These are phyloP conservation scores for Monopis laevigella DNA, from an alignment of 2,888 invertebrate species.

Conservation along the genomic window DNA sequence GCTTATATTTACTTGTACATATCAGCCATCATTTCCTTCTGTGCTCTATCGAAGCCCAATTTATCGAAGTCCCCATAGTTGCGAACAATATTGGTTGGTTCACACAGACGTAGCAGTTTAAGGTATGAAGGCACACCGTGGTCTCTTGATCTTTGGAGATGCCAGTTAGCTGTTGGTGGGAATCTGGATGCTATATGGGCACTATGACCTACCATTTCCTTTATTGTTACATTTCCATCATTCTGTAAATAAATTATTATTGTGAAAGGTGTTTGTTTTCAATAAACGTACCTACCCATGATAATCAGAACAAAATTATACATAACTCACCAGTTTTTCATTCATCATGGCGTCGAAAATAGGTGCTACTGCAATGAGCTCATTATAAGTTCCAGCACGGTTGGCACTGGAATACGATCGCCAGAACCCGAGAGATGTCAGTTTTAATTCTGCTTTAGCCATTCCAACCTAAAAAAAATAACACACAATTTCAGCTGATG, in stretches of 20 bases:
- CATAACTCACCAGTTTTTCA: conserved; percentile 66
- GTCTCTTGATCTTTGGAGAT: conserved; percentile 71
- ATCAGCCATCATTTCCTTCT: conserved; percentile 71
- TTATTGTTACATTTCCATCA: conserved; percentile 41
- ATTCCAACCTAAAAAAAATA: conserved; percentile 67
- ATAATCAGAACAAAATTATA: background rate
- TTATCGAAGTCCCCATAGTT: conserved; percentile 68
- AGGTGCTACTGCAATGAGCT: conserved; percentile 77
- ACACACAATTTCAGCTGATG: too few relatives aligned
- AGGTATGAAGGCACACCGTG: conserved; percentile 83
- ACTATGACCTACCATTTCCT: conserved; percentile 70
- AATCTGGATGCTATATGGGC: conserved; percentile 71
- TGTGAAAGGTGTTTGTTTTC: background rate
- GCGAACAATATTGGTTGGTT: conserved; percentile 56
- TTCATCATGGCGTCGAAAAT: conserved; percentile 82
- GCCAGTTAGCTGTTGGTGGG: conserved; percentile 52
- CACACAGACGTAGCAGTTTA: conserved; percentile 73
- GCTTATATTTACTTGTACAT: conserved; percentile 69
- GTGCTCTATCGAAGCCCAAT: conserved; percentile 63
- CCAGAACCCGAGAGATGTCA: conserved; percentile 76
- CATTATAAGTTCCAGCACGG: conserved; percentile 80
- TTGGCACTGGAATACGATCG: conserved; percentile 83
- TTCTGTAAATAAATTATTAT: conserved; percentile 36
- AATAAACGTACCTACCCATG: too few relatives aligned
- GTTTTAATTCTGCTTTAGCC: conserved; percentile 69